These are phyloP conservation scores for Lasioglossum zephyrum DNA, from an alignment of 2,888 invertebrate species.

Conservation along the genomic window DNA sequence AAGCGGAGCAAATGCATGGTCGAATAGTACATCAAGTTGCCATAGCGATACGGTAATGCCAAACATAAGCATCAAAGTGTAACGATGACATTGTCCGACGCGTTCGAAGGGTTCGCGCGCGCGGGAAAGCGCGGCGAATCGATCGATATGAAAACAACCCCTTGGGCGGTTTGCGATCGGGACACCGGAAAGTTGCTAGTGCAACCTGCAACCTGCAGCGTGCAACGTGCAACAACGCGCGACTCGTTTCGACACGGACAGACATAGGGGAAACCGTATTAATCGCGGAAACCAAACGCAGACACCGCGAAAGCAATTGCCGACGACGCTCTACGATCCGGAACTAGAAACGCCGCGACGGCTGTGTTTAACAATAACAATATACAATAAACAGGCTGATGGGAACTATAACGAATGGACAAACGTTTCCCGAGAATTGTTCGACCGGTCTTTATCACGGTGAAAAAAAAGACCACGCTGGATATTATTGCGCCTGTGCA, in stretches of 20 bases:
- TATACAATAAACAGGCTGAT: constrained; percentile 14
- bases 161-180: constrained; percentile 24
- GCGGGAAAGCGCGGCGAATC: constrained; percentile 25
- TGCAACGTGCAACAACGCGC: background rate
- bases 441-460: background rate
- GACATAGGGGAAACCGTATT: constrained; percentile 35
- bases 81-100: constrained; percentile 70
- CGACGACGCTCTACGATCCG: constrained; percentile 18
- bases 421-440: background rate
- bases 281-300: constrained; percentile 33
- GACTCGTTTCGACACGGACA: constrained; percentile 3
- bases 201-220: constrained; percentile 2
- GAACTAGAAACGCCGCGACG: constrained; percentile 17
- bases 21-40: constrained; percentile 65
- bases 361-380: constrained; percentile 12
- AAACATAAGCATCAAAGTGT: constrained; percentile 66
- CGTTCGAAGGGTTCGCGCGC: constrained; percentile 51
- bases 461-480: too few relatives aligned
- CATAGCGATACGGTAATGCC: constrained; percentile 72
- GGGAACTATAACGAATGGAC: constrained; percentile 3
- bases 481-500: constrained; percentile 4
- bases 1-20: constrained; percentile 26
- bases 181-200: constrained; percentile 37
- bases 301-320: constrained; percentile 5
- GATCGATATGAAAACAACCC: constrained; percentile 58